Evolutionary conservation across 2,113 vertebrate genomes (phyloP), one percentile per base, ranked within the genome.

Genomic region (Spea bombifrons): DNA sequence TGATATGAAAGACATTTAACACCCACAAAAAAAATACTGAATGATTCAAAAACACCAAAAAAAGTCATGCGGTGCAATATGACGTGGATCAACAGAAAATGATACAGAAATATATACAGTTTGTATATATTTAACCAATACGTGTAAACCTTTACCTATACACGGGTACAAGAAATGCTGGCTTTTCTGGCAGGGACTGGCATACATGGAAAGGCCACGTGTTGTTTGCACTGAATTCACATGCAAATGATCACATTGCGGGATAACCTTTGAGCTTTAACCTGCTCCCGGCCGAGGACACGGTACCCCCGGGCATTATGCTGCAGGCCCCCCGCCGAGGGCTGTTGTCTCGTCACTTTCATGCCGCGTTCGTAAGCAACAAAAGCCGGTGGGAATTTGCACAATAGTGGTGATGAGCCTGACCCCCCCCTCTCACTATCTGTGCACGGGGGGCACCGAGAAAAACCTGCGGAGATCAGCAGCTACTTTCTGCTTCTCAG

Each of bases 51-150:
- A 96, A 89, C 93, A 97, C 95, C 96, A 96, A 97, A 97, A n/a
- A 63, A 96, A 94, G 92, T 96, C 96, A 99, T 97, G 97, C 96
- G 95, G 95, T 92, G 95, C 95, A 95, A 95, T 94, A 96, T 97
- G 96, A 95, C 91, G 93, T 91, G 90, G 95, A 93, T 94, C 71
- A 86, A 96, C 92, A 92, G 88, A 93, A 94, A 94, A 92, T 88
- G 88, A 86, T 88, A 80, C 88, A 88, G 76, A 88, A 89, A 91
- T 89, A 90, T 90, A 92, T 90, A 92, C 88, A 52, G 49, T 55
- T 83, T 84, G 85, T 87, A 89, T 90, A 90, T 88, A 89, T 89
- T 88, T 82, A 72, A 48, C 86, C 86, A 86, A 86, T 88, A 88
- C 87, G 84, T 88, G 87, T 81, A 89, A 81, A 89, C 90, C 90